These are phyloP conservation scores for Tuberolachnus salignus DNA, from an alignment of 2,888 invertebrate species.

Conservation along the genomic window DNA sequence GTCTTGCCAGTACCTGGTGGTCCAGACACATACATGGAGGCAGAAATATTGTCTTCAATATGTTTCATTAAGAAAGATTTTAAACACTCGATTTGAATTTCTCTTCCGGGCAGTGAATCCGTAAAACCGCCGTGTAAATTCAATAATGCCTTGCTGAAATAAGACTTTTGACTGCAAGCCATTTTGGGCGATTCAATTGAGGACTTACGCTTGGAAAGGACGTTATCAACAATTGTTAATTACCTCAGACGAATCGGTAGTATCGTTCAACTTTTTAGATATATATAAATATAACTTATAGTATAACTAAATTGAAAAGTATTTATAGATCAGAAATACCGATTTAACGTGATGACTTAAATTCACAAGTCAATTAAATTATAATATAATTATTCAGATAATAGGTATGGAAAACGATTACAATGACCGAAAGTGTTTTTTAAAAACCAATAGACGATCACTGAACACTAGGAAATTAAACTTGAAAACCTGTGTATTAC, in stretches of 20 bases:
- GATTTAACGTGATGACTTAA: too few relatives aligned
- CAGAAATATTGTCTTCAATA: conserved; percentile 71
- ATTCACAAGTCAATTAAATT: too few relatives aligned
- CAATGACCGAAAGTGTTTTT: too few relatives aligned
- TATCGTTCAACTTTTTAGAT: too few relatives aligned
- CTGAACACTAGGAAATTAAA: background rate
- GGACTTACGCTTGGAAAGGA: too few relatives aligned
- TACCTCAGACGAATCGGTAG: too few relatives aligned
- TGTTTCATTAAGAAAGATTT: conserved; percentile 73
- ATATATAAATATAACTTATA: too few relatives aligned
- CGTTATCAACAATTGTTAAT: too few relatives aligned
- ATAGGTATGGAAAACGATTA: too few relatives aligned
- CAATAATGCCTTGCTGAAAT: background rate
- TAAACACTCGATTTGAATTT: conserved; percentile 75
- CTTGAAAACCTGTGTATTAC: background rate
- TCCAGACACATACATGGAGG: conserved; percentile 91
- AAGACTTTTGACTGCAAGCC: conserved; percentile 10
- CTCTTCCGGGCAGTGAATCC: conserved; percentile 73
- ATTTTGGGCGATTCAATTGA: background rate
- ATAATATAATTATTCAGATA: too few relatives aligned
- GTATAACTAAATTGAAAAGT: too few relatives aligned
- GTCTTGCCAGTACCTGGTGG: conserved; percentile 98
- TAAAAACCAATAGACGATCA: background rate
- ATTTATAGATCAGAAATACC: too few relatives aligned
- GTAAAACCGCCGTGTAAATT: conserved; percentile 59